These are phyloP conservation scores for Tanytarsus gracilentus DNA, from an alignment of 2,888 invertebrate genomes.

Conservation along the genomic window DNA sequence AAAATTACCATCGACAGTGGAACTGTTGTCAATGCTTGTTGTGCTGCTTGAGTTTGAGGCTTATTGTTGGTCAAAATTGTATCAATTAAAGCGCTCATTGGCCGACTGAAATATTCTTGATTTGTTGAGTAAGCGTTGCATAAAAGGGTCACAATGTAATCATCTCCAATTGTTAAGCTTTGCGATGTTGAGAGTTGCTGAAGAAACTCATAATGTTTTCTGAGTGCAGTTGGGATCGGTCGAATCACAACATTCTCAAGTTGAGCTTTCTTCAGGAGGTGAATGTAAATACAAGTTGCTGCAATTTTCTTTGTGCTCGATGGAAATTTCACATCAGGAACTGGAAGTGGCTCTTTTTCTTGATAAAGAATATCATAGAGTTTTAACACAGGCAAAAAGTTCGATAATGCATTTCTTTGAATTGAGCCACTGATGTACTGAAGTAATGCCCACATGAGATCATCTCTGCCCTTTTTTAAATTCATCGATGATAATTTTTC, in stretches of 20 bases:
- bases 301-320: constrained; percentile 70
- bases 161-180: constrained; percentile 66
- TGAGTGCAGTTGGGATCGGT: constrained; percentile 70
- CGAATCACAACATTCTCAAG: constrained; percentile 70
- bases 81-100: constrained; percentile 86
- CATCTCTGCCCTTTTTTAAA: constrained; percentile 83
- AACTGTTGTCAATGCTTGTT: constrained; percentile 56
- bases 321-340: constrained; percentile 81
- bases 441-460: constrained; percentile 96
- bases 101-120: constrained; percentile 78
- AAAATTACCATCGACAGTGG: constrained; percentile 87
- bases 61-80: constrained; percentile 67
- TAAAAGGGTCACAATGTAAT: constrained; percentile 82
- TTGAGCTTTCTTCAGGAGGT: constrained; percentile 87
- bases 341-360: constrained; percentile 79
- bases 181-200: constrained; percentile 68
- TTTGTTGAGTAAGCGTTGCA: constrained; percentile 95
- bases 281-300: constrained; percentile 93
- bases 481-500: constrained; percentile 72
- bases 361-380: constrained; percentile 88
- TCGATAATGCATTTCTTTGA: constrained; percentile 80
- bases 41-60: constrained; percentile 44
- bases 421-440: constrained; percentile 97
- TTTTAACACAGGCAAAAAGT: constrained; percentile 81
- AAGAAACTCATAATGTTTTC: constrained; percentile 77